phyloP scores from a whole-genome alignment of 2,888 invertebrate genomes.

The Unio delphinus region DNA sequence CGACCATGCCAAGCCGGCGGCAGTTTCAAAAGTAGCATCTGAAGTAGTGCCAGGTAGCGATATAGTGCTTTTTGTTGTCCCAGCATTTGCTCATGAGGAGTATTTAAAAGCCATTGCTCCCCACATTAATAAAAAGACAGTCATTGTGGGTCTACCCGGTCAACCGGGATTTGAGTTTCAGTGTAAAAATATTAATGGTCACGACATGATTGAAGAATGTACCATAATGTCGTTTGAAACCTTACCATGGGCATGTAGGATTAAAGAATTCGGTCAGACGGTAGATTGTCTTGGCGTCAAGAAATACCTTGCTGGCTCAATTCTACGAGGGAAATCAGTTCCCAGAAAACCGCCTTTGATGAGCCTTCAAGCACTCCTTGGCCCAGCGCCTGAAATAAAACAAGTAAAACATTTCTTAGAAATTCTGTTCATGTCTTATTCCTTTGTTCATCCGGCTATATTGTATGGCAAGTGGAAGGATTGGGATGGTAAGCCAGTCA shows the following conservation, averaged over 20 bases:
- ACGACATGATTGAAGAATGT: slow-evolving; percentile 22
- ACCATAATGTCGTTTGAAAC: slow-evolving; percentile 57
- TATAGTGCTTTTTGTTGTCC: slow-evolving; percentile 52
- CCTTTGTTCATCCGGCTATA: slow-evolving; percentile 49
- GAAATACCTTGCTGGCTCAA: slow-evolving; percentile 37
- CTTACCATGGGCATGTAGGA: slow-evolving; percentile 55
- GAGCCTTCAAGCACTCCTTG: slow-evolving; percentile 45
- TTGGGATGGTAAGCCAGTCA: slow-evolving; percentile 49
- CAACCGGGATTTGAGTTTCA: slow-evolving; percentile 61
- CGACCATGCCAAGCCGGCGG: slow-evolving; percentile 26
- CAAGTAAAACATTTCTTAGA: slow-evolving; percentile 46
- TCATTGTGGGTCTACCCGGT: slow-evolving; percentile 58
- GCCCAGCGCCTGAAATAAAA: slow-evolving; percentile 39
- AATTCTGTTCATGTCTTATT: slow-evolving; percentile 43
- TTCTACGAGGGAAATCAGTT: slow-evolving; percentile 41
- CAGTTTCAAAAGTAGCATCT: slow-evolving; percentile 44
- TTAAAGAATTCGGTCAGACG: slow-evolving; percentile 49
- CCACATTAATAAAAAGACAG: slow-evolving; percentile 45
- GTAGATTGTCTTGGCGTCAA: slow-evolving; percentile 41
- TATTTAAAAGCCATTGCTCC: slow-evolving; percentile 54
- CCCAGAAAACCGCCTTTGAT: slow-evolving; percentile 42
- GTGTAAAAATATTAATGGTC: slow-evolving; percentile 42
- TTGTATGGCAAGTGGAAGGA: slow-evolving; percentile 53
- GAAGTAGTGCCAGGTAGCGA: slow-evolving; percentile 49
- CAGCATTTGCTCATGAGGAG: slow-evolving; percentile 53